A percentile compares a stretch with the other conserved stretches of the same genome.
Conservation (phyloP, 2,888 invertebrate genomes). For the Pedicia rivosa region DNA sequence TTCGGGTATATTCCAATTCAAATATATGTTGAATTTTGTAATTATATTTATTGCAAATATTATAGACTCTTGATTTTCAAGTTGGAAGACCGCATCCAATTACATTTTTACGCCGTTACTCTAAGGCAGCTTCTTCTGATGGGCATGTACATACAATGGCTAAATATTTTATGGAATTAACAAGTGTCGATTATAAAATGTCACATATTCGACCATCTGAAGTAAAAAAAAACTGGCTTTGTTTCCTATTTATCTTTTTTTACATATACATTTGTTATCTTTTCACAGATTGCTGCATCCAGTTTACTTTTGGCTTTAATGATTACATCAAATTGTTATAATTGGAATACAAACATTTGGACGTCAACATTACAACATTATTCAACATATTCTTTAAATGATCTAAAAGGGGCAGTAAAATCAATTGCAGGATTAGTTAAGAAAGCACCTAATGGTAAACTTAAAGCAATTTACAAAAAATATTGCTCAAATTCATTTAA, state of each 20-base stretch:
- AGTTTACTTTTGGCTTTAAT: slow-evolving; percentile 25
- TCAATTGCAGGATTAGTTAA: slow-evolving; percentile 52
- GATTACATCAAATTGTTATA: slow-evolving; percentile 22
- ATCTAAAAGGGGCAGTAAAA: slow-evolving; percentile 50
- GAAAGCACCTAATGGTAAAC: slow-evolving; percentile 52
- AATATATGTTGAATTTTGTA: too few relatives aligned
- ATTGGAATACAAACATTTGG: slow-evolving; percentile 42
- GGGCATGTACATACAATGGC: slow-evolving; percentile 56
- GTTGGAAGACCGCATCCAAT: slow-evolving; percentile 76
- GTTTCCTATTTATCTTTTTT: slow-evolving; percentile 1
- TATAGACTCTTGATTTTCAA: slow-evolving; percentile 51
- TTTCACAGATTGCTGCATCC: slow-evolving; percentile 24
- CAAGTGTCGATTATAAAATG: slow-evolving; percentile 65
- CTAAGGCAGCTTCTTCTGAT: slow-evolving; percentile 44
- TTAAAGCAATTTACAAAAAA: slow-evolving; percentile 51
- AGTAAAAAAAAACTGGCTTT: slow-evolving; percentile 48
- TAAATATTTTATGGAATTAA: slow-evolving; percentile 82
- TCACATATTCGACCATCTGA: slow-evolving; percentile 67
- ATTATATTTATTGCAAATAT: too few relatives aligned
- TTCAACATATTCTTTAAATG: slow-evolving; percentile 52
- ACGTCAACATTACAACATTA: slow-evolving; percentile 58
- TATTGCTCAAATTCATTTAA: too few relatives aligned
- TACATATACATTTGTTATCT: not conserved
- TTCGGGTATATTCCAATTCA: slow-evolving; percentile 33
- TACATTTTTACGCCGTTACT: slow-evolving; percentile 72